These are phyloP conservation scores for Poeciliopsis gracilis DNA, from an alignment of 2,797 vertebrate species.

Conservation along the genomic window DNA sequence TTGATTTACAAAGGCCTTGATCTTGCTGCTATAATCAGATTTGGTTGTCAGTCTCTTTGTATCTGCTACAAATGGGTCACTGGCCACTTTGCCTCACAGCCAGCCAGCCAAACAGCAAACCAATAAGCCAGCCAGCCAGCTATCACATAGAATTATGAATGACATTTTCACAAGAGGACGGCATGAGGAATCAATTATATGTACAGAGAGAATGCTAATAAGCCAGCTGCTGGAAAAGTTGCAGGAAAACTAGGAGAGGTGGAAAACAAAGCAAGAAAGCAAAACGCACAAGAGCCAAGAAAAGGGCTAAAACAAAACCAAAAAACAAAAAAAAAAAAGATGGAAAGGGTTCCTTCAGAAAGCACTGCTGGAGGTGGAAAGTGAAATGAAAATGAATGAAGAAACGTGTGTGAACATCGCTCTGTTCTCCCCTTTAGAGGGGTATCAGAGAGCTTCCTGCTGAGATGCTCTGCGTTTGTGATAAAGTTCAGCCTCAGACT, in stretches of 20 bases:
- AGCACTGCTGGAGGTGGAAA: slow-evolving; percentile 51
- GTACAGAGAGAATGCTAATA: slow-evolving; percentile 77
- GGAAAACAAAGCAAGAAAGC: slow-evolving; percentile 60
- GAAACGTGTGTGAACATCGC: slow-evolving; percentile 50
- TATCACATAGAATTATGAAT: slow-evolving; percentile 80
- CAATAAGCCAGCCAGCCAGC: slow-evolving; percentile 60
- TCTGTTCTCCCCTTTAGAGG: slow-evolving; percentile 66
- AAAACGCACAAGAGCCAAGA: slow-evolving; percentile 56
- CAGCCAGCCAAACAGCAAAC: slow-evolving; percentile 39
- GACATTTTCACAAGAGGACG: slow-evolving; percentile 76
- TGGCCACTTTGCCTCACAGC: slow-evolving; percentile 69
- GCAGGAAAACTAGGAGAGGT: slow-evolving; percentile 31
- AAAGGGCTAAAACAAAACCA: slow-evolving; percentile 18
- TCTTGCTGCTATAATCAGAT: slow-evolving; percentile 71
- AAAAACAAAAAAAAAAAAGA: slow-evolving; percentile 1
- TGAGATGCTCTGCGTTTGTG: slow-evolving; percentile 66
- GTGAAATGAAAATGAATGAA: slow-evolving; percentile 67
- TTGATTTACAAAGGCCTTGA: slow-evolving; percentile 45
- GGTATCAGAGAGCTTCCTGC: slow-evolving; percentile 67
- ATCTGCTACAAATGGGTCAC: slow-evolving; percentile 76
- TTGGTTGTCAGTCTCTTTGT: slow-evolving; percentile 71
- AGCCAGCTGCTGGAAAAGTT: slow-evolving; percentile 59
- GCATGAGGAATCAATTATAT: slow-evolving; percentile 79
- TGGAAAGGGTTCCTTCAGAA: slow-evolving; percentile 54
- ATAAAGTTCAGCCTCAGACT: slow-evolving; percentile 70